Base-by-base conservation (phyloP, 2,888 invertebrate genomes). In the Steromphala cineraria region DNA sequence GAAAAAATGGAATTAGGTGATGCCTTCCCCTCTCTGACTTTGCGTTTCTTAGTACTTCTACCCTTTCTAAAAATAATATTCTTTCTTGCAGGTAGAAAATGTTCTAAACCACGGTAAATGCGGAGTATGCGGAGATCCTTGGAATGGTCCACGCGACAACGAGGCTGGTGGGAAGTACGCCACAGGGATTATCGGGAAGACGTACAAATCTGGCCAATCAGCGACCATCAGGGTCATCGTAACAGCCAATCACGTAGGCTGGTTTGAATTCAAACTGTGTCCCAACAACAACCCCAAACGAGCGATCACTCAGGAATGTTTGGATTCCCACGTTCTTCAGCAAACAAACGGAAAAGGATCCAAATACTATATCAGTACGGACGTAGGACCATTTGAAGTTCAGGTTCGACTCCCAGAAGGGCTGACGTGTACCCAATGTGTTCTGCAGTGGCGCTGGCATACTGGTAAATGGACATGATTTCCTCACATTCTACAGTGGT, bases 361-460 rank as follows among this genome's bases (percentile, higher is more conserved):
- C 15, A 40, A 52, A 7, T 75, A 21, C 17, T 53, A 7, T 21
- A 52, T 75, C 24, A 21, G 19, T 13, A 21, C 21, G 8, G 24
- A 10, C 8, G 53, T 10, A 13, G 52, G 75, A 2, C 21, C 21
- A 24, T 78, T 89, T 71, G 67, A 81, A 36, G 75, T 90, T 17
- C 85, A 86, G 40, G 79, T 91, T 7, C 81, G 67, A 36, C 83
- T 92, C 7, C 90, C 90, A 5, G 21, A 77, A 15, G 81, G 81
- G 75, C 79, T 91, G 0, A 84, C 74, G 52, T 91, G 90, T 82
- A 81, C 84, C 21, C 87, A 86, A 40, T 91, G 90, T 82, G 86
- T 89, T 15, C 84, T 91, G n/a, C 90, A 89, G 82, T 91, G 90
- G 90, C n/a, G n/a, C n/a, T 89, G 87, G 81, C 90, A 91, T 84